Base-by-base conservation (phyloP, 2,888 invertebrate genomes). In the Alloscopus bannaensis region DNA sequence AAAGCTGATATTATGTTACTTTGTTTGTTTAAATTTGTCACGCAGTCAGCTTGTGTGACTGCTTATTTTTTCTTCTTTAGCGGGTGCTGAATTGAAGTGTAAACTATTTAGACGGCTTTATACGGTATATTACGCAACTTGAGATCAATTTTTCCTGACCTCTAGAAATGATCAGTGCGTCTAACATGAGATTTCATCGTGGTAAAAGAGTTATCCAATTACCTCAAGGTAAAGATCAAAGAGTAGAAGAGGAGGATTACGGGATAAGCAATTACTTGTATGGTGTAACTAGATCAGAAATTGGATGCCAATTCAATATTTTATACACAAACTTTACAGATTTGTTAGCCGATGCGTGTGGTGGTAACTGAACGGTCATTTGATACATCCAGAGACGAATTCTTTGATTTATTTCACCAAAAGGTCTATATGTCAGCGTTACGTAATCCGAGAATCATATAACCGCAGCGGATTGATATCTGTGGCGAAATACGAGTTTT, bases 21-120 rank as follows among this genome's bases (percentile, higher is more conserved):
- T 22, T 47, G n/a, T 47, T 57, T 57, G 29, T 57, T 45, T 42
- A 71, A 62, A 71, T 71, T 71, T 71, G 71, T 62, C 71, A 62
- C 60, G 31, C 70, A 60, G 70, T 26, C 47, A 60, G 57, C 57
- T 26, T 50, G 42, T 64, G 45, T 16, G n/a, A 24, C 52, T 18
- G 18, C 18, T 47, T 29, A 29, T 22, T 64, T 64, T 42, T 42
- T 40, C 40, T 16, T 31, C 36, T 13, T 36, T 36, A 6, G 13
- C 13, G 36, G 36, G 13, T 36, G 36, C 36, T 36, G 24, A 52
- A 22, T 52, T 52, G 20, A 20, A 52, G 11, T 24, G 26, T 52
- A 52, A 11, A 22, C 24, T 22, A n/a, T 47, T 52, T 22, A 52
- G 24, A 22, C 36, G 20, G 6, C 52, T 6, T 52, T 52, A 20